Evolutionary conservation across 2,797 vertebrate species (phyloP), one percentile per base, ranked within the genome.

Genomic region (Myotis vivesi): DNA sequence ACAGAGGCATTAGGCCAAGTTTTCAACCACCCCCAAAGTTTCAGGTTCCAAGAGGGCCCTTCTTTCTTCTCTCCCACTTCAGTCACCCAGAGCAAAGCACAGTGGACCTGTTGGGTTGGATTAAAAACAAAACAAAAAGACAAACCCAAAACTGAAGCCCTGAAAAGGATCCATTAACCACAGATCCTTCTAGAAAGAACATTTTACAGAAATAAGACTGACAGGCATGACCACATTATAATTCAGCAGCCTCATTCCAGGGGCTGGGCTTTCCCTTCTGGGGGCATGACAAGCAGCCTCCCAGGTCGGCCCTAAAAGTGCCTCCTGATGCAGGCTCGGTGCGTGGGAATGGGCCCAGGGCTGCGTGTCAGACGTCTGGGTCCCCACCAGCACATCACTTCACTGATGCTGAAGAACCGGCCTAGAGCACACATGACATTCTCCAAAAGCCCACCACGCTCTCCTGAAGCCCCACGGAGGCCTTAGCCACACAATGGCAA

Each of bases 291-390:
- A 0, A 79, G 64, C 41, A 16, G 89, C 12, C 33, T 7, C 68
- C 57, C 2, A 23, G 12, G 16, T 4, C 2, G 5, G 51, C 38
- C 7, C 5, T 0, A 49, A 33, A 19, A 57, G 38, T 0, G 8
- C 9, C 64, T 36, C n/a, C 85, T 33, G 7, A 9, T 22, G 66
- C 17, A 10, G 16, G 33, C 36, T 57, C 5, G 0, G 7, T 1
- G n/a, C 28, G 0, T 20, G 44, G 57, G 12, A 2, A 38, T 5
- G 10, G 53, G 17, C 55, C 38, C 5, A 7, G 72, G 36, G 44
- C 68, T 9, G 16, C 46, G 3, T 13, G n/a, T 36, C 41, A 13
- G 7, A 8, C 28, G 41, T 12, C 53, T 1, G 17, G 53, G 3
- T 41, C n/a, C 20, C 20, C 46, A 22, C 46, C 49, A 46, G 64